phyloP scores from a whole-genome alignment of 2,113 vertebrate species.

The Platichthys flesus region DNA sequence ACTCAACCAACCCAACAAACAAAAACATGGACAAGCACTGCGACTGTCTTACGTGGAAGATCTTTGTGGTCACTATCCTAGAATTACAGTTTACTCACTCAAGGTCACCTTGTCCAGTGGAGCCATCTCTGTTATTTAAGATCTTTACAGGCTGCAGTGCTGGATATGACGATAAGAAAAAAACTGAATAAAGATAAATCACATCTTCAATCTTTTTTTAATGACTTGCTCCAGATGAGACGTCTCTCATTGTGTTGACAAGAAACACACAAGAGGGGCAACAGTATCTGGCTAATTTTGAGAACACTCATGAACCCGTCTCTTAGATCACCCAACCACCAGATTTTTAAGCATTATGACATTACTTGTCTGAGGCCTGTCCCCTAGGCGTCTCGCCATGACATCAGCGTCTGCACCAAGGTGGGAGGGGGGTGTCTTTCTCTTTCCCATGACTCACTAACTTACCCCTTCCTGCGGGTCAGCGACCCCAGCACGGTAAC shows the following conservation, averaged over 20 bases:
- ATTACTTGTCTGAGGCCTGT: constrained; percentile 59
- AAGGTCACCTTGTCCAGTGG: constrained; percentile 25
- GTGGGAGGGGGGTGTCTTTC: constrained; percentile 23
- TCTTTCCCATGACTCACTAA: constrained; percentile 41
- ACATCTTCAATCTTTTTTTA: neutral
- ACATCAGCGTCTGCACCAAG: constrained; percentile 63
- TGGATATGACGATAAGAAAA: neutral
- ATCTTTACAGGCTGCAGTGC: constrained; percentile 2
- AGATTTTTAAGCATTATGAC: constrained; percentile 50
- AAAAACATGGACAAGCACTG: constrained; percentile 4
- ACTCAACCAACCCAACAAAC: constrained; percentile 39
- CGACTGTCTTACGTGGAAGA: constrained; percentile 21
- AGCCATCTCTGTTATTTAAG: neutral
- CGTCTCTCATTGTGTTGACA: neutral
- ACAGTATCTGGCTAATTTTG: constrained; percentile 12
- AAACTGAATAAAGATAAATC: neutral
- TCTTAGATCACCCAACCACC: constrained; percentile 7
- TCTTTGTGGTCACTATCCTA: constrained; percentile 31
- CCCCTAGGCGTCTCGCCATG: constrained; percentile 55
- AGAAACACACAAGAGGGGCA: neutral
- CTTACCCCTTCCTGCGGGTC: constrained; percentile 34
- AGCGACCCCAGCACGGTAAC: constrained; percentile 41
- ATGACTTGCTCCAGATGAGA: constrained; percentile 3
- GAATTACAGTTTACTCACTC: constrained; percentile 27
- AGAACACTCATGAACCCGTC: neutral